Evolutionary conservation across 2,113 vertebrate species (phyloP).

Genomic region (Chloropsis hardwickii): DNA sequence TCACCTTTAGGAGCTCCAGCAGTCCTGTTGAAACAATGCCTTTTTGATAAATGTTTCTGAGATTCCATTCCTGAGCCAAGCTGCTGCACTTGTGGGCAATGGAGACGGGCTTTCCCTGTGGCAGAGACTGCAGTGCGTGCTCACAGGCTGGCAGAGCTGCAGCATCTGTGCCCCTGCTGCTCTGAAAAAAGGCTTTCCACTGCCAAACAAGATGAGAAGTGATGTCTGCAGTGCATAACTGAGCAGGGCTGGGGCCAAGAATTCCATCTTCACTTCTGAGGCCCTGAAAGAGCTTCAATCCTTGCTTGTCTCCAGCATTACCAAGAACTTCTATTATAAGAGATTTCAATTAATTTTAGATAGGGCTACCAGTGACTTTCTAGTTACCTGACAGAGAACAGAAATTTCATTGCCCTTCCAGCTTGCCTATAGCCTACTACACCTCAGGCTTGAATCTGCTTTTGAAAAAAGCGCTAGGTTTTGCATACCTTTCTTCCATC

Average conservation of each 20-base stretch:
- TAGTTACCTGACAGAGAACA: neutral
- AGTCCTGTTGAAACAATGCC: rapidly evolving
- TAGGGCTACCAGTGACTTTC: neutral
- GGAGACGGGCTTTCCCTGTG: rapidly evolving
- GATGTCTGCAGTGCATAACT: neutral
- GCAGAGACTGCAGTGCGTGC: rapidly evolving
- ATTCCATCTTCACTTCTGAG: neutral
- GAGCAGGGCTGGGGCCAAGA: neutral
- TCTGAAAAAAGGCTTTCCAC: neutral
- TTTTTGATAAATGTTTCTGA: neutral
- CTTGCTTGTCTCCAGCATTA: neutral
- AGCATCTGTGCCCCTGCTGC: neutral
- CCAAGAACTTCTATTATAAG: neutral
- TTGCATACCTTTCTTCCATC: neutral
- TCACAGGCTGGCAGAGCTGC: neutral
- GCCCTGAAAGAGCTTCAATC: neutral
- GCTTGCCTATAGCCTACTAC: neutral
- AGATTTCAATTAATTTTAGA: neutral
- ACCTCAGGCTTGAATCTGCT: neutral
- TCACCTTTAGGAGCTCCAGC: neutral
- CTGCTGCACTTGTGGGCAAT: too few species aligned
- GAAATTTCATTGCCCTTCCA: neutral
- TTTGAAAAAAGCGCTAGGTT: neutral
- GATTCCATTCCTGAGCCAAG: neutral
- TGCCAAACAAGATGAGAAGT: neutral